phyloP scores from a whole-genome alignment of 2,888 invertebrate genomes.

The Agonum fuliginosum region DNA sequence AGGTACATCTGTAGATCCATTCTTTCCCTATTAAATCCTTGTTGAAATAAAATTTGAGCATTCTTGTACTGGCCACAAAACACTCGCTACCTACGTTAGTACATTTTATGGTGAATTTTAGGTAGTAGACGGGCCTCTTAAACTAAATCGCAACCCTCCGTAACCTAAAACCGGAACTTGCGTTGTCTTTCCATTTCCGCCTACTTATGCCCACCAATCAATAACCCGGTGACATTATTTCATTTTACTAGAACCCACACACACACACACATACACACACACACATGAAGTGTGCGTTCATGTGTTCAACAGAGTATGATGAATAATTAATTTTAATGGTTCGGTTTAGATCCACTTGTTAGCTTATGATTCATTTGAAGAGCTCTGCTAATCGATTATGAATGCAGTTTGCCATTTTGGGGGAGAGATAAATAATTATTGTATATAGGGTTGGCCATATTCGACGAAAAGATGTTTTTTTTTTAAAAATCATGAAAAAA shows the following conservation, averaged over 20 bases:
- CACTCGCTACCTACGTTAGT: too few species aligned
- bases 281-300: not conserved
- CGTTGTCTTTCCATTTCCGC: not conserved
- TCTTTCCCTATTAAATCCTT: too few species aligned
- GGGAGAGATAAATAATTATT: too few species aligned
- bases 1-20: too few species aligned
- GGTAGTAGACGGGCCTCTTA: too few species aligned
- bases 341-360: not conserved
- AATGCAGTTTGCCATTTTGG: too few species aligned
- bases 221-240: not conserved
- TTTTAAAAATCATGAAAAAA: too few species aligned
- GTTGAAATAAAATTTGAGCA: too few species aligned
- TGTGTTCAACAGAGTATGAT: constrained; percentile 11
- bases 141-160: not conserved
- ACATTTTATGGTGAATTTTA: too few species aligned
- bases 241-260: constrained; percentile 3
- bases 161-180: not conserved
- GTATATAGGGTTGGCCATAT: too few species aligned
- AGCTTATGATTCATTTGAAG: not conserved
- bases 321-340: constrained; percentile 29
- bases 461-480: too few species aligned
- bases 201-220: not conserved
- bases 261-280: not conserved
- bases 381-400: not conserved
- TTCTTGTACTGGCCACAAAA: too few species aligned